Conservation (phyloP, 2,888 invertebrate species). For the Leptogaster cylindrica region DNA sequence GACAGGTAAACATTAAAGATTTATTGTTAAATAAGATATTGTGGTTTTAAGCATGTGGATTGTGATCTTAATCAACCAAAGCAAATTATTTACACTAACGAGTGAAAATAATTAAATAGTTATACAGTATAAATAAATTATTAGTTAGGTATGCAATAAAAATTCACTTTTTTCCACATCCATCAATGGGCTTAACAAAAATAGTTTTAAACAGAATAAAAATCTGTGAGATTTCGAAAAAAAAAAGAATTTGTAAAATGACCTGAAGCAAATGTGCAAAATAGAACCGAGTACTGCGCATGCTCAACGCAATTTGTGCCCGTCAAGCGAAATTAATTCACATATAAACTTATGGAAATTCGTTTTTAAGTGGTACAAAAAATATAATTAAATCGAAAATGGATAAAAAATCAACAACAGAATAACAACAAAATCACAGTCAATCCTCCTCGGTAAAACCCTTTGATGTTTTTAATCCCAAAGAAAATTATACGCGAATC, state of each 20-base stretch:
- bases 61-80: not conserved
- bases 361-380: constrained; percentile 24
- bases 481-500: constrained; percentile 30
- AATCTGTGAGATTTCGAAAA: too few species aligned
- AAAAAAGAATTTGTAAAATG: too few species aligned
- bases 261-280: too few species aligned
- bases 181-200: too few species aligned
- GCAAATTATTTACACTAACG: too few species aligned
- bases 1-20: not conserved
- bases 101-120: too few species aligned
- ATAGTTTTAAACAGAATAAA: too few species aligned
- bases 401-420: constrained; percentile 6
- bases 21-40: not conserved
- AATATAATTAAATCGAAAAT: constrained; percentile 33
- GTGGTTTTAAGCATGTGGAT: constrained; percentile 1
- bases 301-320: too few species aligned
- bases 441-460: not conserved
- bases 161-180: too few species aligned
- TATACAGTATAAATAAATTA: too few species aligned
- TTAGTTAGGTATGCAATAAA: too few species aligned
- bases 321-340: constrained; percentile 33
- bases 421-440: constrained; percentile 5
- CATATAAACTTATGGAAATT: constrained; percentile 24
- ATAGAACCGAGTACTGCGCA: too few species aligned
- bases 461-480: constrained; percentile 35